Conservation (phyloP, 2,797 vertebrate species). For the Thamnophis elegans region DNA sequence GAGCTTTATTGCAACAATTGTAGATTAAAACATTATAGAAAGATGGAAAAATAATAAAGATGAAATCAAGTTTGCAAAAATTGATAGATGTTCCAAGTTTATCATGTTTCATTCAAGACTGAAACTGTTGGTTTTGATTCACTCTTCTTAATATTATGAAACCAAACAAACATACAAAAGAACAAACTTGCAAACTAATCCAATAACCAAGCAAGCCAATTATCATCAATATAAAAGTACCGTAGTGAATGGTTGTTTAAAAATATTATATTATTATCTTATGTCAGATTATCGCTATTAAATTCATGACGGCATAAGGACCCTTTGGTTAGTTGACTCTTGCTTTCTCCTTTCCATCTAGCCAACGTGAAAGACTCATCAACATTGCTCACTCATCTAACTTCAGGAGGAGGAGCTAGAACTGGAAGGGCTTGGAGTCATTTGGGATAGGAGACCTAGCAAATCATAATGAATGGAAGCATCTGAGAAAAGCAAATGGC, state of each 20-base stretch:
- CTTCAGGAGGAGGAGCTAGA: background rate
- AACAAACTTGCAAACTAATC: background rate
- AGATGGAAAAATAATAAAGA: constrained; percentile 49
- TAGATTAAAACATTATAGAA: constrained; percentile 53
- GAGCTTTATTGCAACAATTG: constrained; percentile 47
- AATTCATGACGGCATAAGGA: background rate
- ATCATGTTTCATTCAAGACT: background rate
- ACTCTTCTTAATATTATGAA: constrained; percentile 39
- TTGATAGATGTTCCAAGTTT: background rate
- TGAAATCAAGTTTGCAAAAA: constrained; percentile 44
- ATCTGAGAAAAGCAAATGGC: background rate
- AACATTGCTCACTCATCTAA: background rate
- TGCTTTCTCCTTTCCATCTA: background rate
- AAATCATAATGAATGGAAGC: background rate
- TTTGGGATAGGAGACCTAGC: background rate
- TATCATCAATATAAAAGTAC: background rate
- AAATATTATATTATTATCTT: background rate
- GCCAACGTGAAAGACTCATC: background rate
- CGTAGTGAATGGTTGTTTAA: background rate
- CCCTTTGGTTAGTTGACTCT: background rate
- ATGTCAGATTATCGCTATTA: background rate
- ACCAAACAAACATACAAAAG: background rate
- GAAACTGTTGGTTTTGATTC: constrained; percentile 37
- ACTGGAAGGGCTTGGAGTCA: background rate
- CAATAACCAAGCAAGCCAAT: constrained; percentile 21